Conservation (phyloP, 2,113 vertebrate species). For the Dicerorhinus sumatrensis region DNA sequence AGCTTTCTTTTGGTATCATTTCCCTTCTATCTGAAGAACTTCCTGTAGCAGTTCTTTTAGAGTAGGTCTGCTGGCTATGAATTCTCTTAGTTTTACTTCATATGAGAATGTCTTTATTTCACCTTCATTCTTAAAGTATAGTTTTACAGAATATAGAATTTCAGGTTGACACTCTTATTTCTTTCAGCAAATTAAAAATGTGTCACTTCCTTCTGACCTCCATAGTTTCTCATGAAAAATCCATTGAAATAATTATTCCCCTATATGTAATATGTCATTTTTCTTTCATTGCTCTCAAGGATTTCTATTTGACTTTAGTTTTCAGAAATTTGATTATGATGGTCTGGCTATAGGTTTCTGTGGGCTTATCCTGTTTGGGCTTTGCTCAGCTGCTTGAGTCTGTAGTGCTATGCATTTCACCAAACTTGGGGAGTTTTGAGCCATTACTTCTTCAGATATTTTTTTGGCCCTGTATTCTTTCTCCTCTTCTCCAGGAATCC, state of each 20-base stretch:
- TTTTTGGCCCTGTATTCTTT: not conserved
- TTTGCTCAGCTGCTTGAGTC: not conserved
- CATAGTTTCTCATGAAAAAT: not conserved
- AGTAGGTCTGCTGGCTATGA: not conserved
- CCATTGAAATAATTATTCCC: not conserved
- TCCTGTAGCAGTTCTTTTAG: conserved; percentile 5
- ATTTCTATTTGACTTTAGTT: conserved; percentile 40
- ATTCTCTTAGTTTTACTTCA: not conserved
- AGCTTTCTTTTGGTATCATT: not conserved
- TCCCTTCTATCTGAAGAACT: not conserved
- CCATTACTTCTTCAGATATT: not conserved
- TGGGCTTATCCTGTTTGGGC: not conserved
- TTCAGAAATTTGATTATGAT: conserved; percentile 13
- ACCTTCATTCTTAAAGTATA: not conserved
- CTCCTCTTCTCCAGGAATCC: not conserved
- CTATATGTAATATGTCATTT: not conserved
- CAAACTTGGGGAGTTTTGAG: not conserved
- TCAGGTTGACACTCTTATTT: not conserved
- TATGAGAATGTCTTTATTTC: conserved; percentile 1
- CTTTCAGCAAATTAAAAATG: conserved; percentile 26
- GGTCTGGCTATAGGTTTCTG: not conserved
- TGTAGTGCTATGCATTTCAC: not conserved
- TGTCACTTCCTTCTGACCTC: not conserved
- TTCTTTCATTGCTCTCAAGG: conserved; percentile 24
- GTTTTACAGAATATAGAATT: not conserved